Percentiles rank a stretch among this genome's conserved stretches.
phyloP scores from a whole-genome alignment of 2,888 invertebrate species.

The Volucella zonaria region DNA sequence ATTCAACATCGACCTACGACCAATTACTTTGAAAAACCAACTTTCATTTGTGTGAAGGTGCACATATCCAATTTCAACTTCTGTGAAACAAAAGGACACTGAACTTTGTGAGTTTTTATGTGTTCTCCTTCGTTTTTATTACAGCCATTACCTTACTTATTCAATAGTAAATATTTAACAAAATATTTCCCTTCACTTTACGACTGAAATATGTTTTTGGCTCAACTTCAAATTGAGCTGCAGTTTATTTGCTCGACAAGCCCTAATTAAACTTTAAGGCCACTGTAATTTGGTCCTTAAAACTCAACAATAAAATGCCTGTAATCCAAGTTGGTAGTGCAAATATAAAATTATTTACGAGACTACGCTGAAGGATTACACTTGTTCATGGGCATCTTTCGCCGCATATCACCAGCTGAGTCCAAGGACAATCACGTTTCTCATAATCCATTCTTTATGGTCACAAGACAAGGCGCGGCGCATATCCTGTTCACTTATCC shows the following conservation, averaged over 20 bases:
- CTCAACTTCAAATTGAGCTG: constrained; percentile 27
- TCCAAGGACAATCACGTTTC: constrained; percentile 62
- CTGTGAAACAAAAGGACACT: too few species aligned
- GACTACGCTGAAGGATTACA: background rate
- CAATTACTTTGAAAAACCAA: too few species aligned
- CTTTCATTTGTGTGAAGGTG: too few species aligned
- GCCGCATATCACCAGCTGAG: constrained; percentile 2
- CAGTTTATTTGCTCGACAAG: constrained; percentile 26
- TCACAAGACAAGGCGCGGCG: constrained; percentile 1
- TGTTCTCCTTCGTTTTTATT: constrained; percentile 6
- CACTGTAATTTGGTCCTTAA: constrained; percentile 57
- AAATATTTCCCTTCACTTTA: constrained; percentile 55
- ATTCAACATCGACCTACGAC: too few species aligned
- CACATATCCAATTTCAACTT: too few species aligned
- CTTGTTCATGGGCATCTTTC: constrained; percentile 26
- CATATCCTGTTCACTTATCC: constrained; percentile 50
- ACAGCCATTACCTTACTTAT: background rate
- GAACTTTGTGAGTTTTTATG: background rate
- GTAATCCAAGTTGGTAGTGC: constrained; percentile 51
- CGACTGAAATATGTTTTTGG: constrained; percentile 10
- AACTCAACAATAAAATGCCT: constrained; percentile 50
- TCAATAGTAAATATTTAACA: constrained; percentile 23
- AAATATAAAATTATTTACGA: constrained; percentile 70
- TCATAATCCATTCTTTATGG: constrained; percentile 43
- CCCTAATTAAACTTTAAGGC: constrained; percentile 61